phyloP scores from a whole-genome alignment of 2,797 vertebrate genomes.

The Aulostomus chinensis region DNA sequence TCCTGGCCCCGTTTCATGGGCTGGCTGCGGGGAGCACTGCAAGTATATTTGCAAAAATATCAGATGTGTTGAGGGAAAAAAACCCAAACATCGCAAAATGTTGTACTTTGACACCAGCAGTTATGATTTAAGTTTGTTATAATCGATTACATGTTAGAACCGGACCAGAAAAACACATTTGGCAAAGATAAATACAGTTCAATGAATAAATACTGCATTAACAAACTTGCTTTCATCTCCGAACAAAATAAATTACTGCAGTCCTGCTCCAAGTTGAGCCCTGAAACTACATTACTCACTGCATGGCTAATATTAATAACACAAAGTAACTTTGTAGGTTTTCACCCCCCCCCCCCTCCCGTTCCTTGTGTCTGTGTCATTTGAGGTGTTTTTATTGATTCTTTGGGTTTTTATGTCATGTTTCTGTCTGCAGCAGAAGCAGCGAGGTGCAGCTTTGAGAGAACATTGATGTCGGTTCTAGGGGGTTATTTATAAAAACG shows the following conservation, averaged over 20 bases:
- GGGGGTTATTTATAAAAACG: too few species aligned
- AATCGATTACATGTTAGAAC: background rate
- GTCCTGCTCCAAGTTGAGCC: constrained; percentile 1
- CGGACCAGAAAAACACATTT: too few species aligned
- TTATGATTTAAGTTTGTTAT: background rate
- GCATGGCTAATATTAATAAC: constrained; percentile 9
- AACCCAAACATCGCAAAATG: background rate
- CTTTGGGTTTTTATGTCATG: too few species aligned
- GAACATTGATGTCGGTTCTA: too few species aligned
- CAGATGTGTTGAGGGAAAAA: background rate
- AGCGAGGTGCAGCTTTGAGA: too few species aligned
- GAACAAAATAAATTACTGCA: constrained; percentile 2
- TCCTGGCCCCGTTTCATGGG: constrained; percentile 12
- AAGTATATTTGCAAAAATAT: constrained; percentile 18
- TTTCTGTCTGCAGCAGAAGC: too few species aligned
- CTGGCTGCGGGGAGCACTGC: constrained; percentile 2
- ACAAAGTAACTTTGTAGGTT: background rate
- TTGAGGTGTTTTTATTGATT: too few species aligned
- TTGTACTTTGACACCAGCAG: background rate
- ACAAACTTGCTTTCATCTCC: background rate
- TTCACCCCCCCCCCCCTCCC: too few species aligned
- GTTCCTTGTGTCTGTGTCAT: too few species aligned
- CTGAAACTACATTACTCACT: constrained; percentile 9
- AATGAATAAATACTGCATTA: too few species aligned
- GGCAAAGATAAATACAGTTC: too few species aligned